phyloP scores from a whole-genome alignment of 2,797 vertebrate genomes.

The Lagocephalus sceleratus region DNA sequence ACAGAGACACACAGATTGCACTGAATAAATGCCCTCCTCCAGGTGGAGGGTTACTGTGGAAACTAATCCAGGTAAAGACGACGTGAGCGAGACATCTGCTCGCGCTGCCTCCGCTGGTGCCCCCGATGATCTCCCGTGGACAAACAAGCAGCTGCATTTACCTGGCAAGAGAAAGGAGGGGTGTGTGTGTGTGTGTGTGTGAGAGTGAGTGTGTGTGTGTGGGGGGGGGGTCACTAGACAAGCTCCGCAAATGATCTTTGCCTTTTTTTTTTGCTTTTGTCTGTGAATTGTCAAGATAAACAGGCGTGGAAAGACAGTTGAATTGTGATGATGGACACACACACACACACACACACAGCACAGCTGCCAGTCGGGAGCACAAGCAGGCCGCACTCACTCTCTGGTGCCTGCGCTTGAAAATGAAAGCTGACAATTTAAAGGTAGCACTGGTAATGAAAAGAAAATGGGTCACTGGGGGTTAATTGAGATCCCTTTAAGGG shows the following conservation, averaged over 20 bases:
- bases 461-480: background rate
- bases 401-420: no score
- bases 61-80: constrained; percentile 78
- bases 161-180: constrained; percentile 1
- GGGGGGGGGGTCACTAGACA: background rate
- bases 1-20: constrained; percentile 38
- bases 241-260: background rate
- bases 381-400: background rate
- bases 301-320: constrained; percentile 1
- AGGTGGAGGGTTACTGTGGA: constrained; percentile 73
- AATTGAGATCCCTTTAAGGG: no score
- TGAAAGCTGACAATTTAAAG: no score
- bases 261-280: background rate
- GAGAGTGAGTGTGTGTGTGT: no score
- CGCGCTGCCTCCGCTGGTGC: constrained; percentile 47
- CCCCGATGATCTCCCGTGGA: constrained; percentile 38
- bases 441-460: no score
- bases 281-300: constrained; percentile 3
- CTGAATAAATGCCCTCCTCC: constrained; percentile 66
- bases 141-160: constrained; percentile 43
- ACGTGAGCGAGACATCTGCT: constrained; percentile 78
- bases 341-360: background rate
- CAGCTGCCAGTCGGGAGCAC: background rate
- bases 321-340: constrained; percentile 21
- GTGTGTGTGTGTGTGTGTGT: no score